Evolutionary conservation across 2,113 vertebrate genomes (phyloP).

Genomic region (Lonchura striata): DNA sequence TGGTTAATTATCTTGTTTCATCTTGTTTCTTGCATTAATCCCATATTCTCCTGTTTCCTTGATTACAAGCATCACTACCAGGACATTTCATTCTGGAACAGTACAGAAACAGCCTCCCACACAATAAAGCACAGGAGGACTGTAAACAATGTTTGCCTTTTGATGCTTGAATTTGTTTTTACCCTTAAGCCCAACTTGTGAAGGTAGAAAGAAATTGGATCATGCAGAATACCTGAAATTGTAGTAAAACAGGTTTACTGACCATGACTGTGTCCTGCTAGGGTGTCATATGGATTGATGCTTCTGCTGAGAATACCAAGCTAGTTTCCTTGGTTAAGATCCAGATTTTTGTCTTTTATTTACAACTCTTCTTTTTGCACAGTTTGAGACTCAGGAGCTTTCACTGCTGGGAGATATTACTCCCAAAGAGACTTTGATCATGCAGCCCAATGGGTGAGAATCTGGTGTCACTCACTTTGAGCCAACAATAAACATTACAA

Average conservation of each 20-base stretch:
- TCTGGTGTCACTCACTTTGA: not conserved
- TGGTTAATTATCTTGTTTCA: not conserved
- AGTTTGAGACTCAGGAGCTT: not conserved
- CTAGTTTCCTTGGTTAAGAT: not conserved
- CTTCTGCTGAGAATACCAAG: not conserved
- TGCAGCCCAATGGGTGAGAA: not conserved
- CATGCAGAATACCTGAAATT: not conserved
- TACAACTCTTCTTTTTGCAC: not conserved
- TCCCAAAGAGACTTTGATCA: not conserved
- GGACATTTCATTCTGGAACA: slow-evolving; percentile 28
- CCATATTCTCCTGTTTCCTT: not conserved
- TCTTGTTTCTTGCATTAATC: not conserved
- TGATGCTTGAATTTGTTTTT: not conserved
- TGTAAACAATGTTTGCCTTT: slow-evolving; percentile 3
- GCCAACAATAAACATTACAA: not conserved
- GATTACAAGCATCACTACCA: not conserved
- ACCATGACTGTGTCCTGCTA: not conserved
- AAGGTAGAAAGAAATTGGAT: not conserved
- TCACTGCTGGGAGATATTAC: not conserved
- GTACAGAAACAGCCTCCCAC: not conserved
- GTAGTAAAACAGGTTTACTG: not conserved
- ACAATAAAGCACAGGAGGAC: not conserved
- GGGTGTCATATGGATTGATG: not conserved
- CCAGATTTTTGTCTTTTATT: not conserved
- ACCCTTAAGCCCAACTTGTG: not conserved